Evolutionary conservation across 2,113 vertebrate species (phyloP), one percentile per base, ranked within the genome.

Genomic region (Xyliphius kryptos): DNA sequence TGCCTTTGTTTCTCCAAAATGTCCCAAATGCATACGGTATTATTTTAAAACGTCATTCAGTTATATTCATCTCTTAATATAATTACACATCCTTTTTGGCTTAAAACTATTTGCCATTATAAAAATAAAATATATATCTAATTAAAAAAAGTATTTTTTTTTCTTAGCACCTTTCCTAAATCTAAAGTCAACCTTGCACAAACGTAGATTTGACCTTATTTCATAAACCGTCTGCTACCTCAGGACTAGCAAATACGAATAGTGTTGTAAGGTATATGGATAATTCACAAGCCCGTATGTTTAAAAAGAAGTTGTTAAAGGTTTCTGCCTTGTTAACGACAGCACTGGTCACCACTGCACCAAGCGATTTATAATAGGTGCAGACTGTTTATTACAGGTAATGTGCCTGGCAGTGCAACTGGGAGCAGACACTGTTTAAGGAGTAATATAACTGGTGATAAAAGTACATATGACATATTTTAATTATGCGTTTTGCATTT

Each of bases 1-100:
- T 58, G 16, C 56, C n/a, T 49, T 67, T 68, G 15, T 58, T 54
- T 49, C 36, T 8, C 20, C 64, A 19, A 19, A 22, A 40, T 54
- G 13, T 56, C 36, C 50, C 48, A 7, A 41, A 41, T 48, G 43
- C 14, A n/a, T n/a, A n/a, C 12, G 14, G 26, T 14, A 15, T n/a
- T 46, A 6, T 1, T 46, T 46, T 46, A 3, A 5, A 46, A 46
- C 43, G 12, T 46, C 43, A n/a, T 46, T 14, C 40, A 12, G 3
- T 14, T 41, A 41, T 14, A 41, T 7, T 41, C 3, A 14, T 41
- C 40, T 14, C 10, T 7, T 41, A 14, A 41, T 41, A 41, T 7
- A 41, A 41, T 10, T 6, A 10, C 36, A 2, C 10, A 5, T 12
- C 3, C 7, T 32, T 32, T 32, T 32, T 32, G 7, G 9, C 3